A percentile compares a stretch with the other conserved stretches of the same genome.
Conservation (phyloP, 2,113 vertebrate species). For the Hydropotes inermis region DNA sequence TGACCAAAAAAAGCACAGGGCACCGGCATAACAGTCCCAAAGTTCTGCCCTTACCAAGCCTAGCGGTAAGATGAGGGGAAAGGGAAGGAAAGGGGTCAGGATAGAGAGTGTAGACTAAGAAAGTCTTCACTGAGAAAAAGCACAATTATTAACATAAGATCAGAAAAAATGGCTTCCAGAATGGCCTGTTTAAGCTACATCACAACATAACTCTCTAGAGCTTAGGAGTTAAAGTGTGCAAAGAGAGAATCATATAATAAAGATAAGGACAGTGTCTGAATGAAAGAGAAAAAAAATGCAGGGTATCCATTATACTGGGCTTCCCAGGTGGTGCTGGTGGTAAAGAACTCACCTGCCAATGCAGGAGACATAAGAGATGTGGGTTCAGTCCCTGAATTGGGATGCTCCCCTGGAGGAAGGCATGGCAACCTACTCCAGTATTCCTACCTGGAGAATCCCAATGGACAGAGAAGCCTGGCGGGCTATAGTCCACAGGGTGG, state of each 20-base stretch:
- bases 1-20: background rate
- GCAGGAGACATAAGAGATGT: background rate
- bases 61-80: background rate
- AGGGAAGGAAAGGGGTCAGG: background rate
- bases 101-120: background rate
- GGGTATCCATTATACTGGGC: background rate
- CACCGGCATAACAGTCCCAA: background rate
- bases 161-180: background rate
- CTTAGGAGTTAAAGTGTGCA: background rate
- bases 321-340: background rate
- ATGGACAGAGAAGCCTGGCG: background rate
- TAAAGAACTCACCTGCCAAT: background rate
- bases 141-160: background rate
- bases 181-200: background rate
- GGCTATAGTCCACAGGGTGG: background rate
- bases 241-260: background rate
- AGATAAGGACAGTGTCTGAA: background rate
- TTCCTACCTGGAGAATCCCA: background rate
- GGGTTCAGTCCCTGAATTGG: background rate
- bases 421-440: background rate
- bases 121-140: background rate
- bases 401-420: accelerated
- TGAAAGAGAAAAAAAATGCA: background rate
- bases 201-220: background rate
- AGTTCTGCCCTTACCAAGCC: background rate